Conservation (phyloP, 2,797 vertebrate genomes). For the Pseudocheirus occidentalis region DNA sequence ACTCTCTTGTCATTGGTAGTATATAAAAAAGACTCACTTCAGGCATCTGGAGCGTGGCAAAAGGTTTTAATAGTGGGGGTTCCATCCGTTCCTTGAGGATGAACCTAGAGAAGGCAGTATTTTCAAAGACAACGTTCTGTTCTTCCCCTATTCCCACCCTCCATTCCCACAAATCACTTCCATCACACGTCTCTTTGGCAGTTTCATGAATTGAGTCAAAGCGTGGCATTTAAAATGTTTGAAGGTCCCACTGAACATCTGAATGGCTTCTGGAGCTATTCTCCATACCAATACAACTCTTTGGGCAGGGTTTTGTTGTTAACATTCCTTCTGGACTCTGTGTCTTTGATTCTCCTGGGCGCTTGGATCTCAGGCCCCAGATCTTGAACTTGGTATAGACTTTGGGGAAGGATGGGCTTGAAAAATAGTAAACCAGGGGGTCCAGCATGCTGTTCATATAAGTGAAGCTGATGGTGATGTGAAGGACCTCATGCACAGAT, state of each 20-base stretch:
- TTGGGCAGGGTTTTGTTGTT: neutral
- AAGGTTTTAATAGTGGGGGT: neutral
- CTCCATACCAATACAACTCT: neutral
- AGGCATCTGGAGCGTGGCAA: neutral
- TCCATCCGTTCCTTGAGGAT: neutral
- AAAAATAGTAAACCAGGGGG: slow-evolving; percentile 85
- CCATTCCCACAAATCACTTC: neutral
- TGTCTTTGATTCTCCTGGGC: neutral
- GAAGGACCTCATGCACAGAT: slow-evolving; percentile 78
- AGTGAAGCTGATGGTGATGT: slow-evolving; percentile 83
- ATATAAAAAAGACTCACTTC: slow-evolving; percentile 33
- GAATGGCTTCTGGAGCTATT: neutral
- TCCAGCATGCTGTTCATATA: slow-evolving; percentile 87
- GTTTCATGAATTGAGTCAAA: neutral
- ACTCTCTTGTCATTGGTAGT: neutral
- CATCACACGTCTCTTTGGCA: neutral
- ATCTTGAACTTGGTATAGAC: slow-evolving; percentile 72
- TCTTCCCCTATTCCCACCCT: neutral
- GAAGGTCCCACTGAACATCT: neutral
- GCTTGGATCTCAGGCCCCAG: slow-evolving; percentile 5
- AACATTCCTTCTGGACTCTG: slow-evolving; percentile 1
- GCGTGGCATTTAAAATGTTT: neutral
- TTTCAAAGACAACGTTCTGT: neutral
- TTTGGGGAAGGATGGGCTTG: slow-evolving; percentile 83
- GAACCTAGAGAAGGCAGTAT: neutral